These are phyloP conservation scores for Eulithis prunata DNA, from an alignment of 2,888 invertebrate species.

Conservation along the genomic window DNA sequence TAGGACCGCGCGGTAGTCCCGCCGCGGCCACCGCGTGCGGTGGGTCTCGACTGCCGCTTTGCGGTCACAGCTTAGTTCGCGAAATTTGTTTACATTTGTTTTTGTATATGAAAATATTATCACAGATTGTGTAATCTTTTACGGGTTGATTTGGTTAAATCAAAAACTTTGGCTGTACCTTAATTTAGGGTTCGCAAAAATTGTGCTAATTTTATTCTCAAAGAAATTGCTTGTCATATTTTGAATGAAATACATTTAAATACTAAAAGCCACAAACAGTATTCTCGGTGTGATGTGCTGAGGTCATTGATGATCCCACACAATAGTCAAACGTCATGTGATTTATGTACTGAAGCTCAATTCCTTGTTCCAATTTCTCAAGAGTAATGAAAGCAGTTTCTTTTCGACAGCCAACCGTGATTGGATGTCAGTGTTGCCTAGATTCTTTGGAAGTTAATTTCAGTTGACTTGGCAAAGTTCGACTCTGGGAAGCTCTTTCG, in stretches of 20 bases:
- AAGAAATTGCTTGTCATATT: too few relatives aligned
- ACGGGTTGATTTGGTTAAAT: not conserved
- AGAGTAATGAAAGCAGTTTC: constrained; percentile 14
- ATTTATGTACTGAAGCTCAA: constrained; percentile 1
- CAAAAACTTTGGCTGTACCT: too few relatives aligned
- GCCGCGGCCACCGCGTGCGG: constrained; percentile 78
- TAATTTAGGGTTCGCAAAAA: too few relatives aligned
- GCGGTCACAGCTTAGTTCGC: constrained; percentile 26
- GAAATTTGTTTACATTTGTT: constrained; percentile 19
- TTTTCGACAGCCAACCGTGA: constrained; percentile 12
- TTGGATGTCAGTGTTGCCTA: not conserved
- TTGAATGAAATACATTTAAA: too few relatives aligned
- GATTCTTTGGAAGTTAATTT: not conserved
- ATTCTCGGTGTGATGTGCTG: too few relatives aligned
- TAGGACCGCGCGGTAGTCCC: constrained; percentile 58
- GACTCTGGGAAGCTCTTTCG: not conserved
- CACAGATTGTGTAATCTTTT: not conserved
- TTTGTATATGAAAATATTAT: not conserved
- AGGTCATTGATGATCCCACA: too few relatives aligned
- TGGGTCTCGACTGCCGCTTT: constrained; percentile 55
- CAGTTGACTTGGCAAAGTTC: not conserved
- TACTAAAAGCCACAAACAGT: too few relatives aligned
- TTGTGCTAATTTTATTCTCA: too few relatives aligned
- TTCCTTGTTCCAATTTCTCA: constrained; percentile 5
- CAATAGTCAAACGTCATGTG: not conserved